Conservation (phyloP, 2,888 invertebrate species). For the Zootermopsis nevadensis region DNA sequence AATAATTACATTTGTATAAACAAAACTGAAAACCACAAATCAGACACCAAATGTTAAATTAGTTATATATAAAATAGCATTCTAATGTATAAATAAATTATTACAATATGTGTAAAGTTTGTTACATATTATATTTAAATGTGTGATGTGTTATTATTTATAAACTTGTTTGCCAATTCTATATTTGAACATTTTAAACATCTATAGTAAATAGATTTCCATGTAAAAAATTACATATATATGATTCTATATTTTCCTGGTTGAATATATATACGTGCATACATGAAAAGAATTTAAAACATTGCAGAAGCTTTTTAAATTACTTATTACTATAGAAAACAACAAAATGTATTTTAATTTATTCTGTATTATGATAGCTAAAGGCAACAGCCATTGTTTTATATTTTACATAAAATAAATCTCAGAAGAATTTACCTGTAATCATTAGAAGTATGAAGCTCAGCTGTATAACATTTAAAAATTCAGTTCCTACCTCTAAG, state of each 20-base stretch:
- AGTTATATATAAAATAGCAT: constrained; percentile 26
- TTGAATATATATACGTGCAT: neutral
- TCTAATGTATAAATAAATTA: constrained; percentile 23
- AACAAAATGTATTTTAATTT: neutral
- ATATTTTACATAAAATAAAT: neutral
- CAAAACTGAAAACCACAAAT: constrained; percentile 6
- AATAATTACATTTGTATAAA: neutral
- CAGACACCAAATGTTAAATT: constrained; percentile 32
- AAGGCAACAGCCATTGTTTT: neutral
- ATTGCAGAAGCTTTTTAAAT: neutral
- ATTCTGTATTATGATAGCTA: neutral
- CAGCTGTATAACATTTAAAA: too few species aligned
- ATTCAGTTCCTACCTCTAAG: too few species aligned
- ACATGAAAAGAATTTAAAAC: neutral
- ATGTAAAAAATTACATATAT: constrained; percentile 11
- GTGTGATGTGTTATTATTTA: constrained; percentile 4
- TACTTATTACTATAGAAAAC: neutral
- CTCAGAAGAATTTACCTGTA: neutral
- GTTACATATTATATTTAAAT: constrained; percentile 16
- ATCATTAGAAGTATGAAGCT: too few species aligned
- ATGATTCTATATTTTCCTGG: constrained; percentile 6
- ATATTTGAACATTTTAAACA: neutral
- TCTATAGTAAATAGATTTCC: constrained; percentile 21
- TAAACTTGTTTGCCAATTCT: neutral
- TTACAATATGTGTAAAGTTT: constrained; percentile 25